These are phyloP conservation scores for Geophilus truncorum DNA, from an alignment of 2,888 invertebrate species.

Conservation along the genomic window DNA sequence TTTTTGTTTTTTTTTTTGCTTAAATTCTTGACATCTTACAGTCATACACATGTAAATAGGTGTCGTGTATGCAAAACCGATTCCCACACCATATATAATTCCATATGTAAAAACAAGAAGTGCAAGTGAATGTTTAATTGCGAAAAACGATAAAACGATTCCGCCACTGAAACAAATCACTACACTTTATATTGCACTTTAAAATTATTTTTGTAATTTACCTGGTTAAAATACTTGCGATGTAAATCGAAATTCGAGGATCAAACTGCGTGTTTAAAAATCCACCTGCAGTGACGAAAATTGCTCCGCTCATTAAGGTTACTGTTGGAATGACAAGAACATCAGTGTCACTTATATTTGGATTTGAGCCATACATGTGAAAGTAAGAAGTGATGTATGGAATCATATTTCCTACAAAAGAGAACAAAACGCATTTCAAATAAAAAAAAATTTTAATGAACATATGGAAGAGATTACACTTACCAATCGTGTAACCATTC, in stretches of 20 bases:
- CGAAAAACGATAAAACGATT: slow-evolving; percentile 43
- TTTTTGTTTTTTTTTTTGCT: background rate
- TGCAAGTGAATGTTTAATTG: slow-evolving; percentile 42
- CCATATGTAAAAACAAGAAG: slow-evolving; percentile 44
- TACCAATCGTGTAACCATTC: slow-evolving; percentile 40
- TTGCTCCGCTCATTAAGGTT: slow-evolving; percentile 45
- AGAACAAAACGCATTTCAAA: background rate
- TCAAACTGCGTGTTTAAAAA: slow-evolving; percentile 44
- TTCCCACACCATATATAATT: slow-evolving; percentile 43
- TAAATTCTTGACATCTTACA: background rate
- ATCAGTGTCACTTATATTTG: slow-evolving; percentile 35
- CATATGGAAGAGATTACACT: too few species aligned
- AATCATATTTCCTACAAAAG: slow-evolving; percentile 39
- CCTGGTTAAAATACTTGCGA: slow-evolving; percentile 45
- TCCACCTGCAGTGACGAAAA: slow-evolving; percentile 46
- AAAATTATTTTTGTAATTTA: slow-evolving; percentile 42
- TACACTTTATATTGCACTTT: background rate
- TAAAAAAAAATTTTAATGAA: too few species aligned
- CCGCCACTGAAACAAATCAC: slow-evolving; percentile 41
- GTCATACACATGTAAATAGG: slow-evolving; percentile 46
- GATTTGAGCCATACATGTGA: background rate
- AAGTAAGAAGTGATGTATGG: slow-evolving; percentile 41
- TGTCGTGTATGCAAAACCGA: slow-evolving; percentile 45
- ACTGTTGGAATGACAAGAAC: slow-evolving; percentile 42
- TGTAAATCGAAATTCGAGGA: slow-evolving; percentile 41